Evolutionary conservation across 2,888 invertebrate genomes (phyloP), one percentile per base, ranked within the genome.

Genomic region (Oeneis ivallda): DNA sequence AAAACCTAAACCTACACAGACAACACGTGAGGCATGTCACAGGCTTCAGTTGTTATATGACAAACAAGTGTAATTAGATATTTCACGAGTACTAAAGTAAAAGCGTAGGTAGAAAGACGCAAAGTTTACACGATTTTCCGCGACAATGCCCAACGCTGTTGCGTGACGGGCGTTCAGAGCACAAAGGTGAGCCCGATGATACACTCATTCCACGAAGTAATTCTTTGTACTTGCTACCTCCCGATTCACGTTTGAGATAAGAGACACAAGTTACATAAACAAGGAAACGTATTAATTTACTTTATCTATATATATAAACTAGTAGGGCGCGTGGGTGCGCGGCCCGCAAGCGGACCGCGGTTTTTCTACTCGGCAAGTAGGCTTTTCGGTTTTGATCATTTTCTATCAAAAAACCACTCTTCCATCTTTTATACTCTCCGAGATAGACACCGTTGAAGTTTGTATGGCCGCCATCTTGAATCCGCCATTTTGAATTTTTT

Each of bases 141-240:
- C 61, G 63, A 63, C 63, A 63, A 62, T 65, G 65, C 65, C 49
- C 63, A 32, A 19, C 41, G 54, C 43, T 39, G 63, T 69, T 56
- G 61, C 70, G 69, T 69, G 67, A 69, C 69, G 65, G 54, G 64
- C 60, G 47, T 66, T 60, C 45, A 50, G 52, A 62, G 47, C 47
- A 62, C 53, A 37, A 66, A 53, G 59, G 17, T 41, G 41, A 41
- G 56, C 19, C 43, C 43, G 54, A 61, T 65, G 50, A 62, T 61
- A 65, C 65, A 62, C 56, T 66, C 59, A 62, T 66, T 67, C 63
- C 58, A 50, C 47, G 8, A 13, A 41, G 13, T 41, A 41, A 41
- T 41, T 41, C 13, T 17, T 15, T 47, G 47, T 9, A 17, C 47
- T 47, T 17, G 17, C 17, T 17, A 15, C 47, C 17, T 17, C 2